These are phyloP conservation scores for Agyllia agylla DNA, from an alignment of 2,888 invertebrate genomes.

Conservation along the genomic window DNA sequence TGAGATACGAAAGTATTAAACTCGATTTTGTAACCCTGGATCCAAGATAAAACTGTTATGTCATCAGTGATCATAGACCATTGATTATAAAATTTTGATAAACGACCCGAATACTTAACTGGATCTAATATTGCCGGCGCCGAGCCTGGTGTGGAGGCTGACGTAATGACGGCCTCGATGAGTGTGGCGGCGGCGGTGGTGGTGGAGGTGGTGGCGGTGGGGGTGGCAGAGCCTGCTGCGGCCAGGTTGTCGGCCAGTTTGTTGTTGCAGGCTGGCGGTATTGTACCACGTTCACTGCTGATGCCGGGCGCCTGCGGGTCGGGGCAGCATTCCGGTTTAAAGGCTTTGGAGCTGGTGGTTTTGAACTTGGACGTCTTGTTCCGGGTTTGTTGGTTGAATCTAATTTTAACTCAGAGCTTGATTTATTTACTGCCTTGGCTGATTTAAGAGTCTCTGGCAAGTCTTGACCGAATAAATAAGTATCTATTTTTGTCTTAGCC, in stretches of 20 bases:
- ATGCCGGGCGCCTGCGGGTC: neutral
- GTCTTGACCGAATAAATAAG: neutral
- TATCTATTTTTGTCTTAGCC: neutral
- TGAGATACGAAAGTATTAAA: neutral
- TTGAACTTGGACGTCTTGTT: neutral
- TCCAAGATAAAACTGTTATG: neutral
- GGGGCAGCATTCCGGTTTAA: neutral
- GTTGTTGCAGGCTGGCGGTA: neutral
- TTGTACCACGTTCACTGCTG: no score
- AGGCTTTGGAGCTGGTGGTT: neutral
- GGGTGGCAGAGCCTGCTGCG: neutral
- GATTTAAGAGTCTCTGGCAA: neutral
- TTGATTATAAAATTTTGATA: neutral
- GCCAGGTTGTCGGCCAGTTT: neutral
- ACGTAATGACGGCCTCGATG: neutral
- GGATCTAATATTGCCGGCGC: neutral
- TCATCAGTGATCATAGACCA: neutral
- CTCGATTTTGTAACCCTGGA: neutral
- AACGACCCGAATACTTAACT: neutral
- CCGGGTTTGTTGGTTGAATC: neutral
- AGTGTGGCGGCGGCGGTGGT: neutral
- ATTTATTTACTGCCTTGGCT: neutral
- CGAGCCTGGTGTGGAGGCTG: neutral
- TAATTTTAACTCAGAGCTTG: neutral
- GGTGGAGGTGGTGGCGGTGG: neutral